Conservation (phyloP, 2,797 vertebrate species). For the Poliocrania exsul region DNA sequence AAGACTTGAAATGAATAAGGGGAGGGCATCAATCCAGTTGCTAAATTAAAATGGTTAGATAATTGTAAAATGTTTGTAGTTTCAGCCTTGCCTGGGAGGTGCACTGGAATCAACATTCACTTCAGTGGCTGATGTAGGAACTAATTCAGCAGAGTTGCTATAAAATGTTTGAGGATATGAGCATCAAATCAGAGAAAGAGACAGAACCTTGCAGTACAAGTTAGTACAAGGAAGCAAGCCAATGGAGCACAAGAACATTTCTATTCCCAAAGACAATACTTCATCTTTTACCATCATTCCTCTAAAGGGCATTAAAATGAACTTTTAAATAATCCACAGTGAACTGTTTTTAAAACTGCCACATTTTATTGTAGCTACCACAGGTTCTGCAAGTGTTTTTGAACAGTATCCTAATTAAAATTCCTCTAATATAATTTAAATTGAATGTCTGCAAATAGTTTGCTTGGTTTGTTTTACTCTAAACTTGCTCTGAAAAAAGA, state of each 20-base stretch:
- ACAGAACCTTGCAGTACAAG: not conserved
- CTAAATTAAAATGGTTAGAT: not conserved
- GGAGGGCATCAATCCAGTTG: not conserved
- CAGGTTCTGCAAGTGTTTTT: not conserved
- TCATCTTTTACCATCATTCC: not conserved
- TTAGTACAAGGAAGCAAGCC: not conserved
- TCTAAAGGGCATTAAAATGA: not conserved
- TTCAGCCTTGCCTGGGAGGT: not conserved
- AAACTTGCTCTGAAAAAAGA: conserved; percentile 1
- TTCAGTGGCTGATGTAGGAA: not conserved
- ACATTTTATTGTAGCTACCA: not conserved
- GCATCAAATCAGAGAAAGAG: not conserved
- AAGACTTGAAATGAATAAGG: not conserved
- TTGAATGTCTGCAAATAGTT: not conserved
- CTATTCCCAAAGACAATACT: not conserved
- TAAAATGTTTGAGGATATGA: not conserved
- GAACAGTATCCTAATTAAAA: not conserved
- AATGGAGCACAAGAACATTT: not conserved
- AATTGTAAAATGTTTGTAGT: not conserved
- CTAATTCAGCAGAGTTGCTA: not conserved
- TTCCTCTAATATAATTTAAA: not conserved
- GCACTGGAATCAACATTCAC: not conserved
- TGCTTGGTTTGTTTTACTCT: not conserved
- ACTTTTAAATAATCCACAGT: not conserved
- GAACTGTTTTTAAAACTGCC: not conserved